A percentile compares a stretch with the other conserved stretches of the same genome.
Conservation (phyloP, 1,140 invertebrate species). For the Callitettix versicolor region DNA sequence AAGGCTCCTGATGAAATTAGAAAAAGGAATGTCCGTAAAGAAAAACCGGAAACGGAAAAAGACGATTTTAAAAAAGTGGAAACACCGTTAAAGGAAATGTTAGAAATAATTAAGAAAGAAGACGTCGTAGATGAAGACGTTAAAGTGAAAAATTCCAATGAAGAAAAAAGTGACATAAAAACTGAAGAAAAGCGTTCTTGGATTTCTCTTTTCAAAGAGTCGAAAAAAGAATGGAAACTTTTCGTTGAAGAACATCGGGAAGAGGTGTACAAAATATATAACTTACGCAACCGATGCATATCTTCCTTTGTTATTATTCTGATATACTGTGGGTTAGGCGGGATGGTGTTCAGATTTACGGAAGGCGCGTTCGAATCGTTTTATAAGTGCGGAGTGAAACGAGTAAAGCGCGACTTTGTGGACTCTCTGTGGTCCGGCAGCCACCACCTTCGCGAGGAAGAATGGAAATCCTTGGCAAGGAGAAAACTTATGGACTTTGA, state of each 20-base stretch:
- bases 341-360: slow-evolving; percentile 61
- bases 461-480: slow-evolving; percentile 76
- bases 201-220: background rate
- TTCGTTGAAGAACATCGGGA: slow-evolving; percentile 45
- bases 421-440: slow-evolving; percentile 68
- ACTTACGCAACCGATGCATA: slow-evolving; percentile 54
- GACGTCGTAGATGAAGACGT: background rate
- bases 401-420: slow-evolving; percentile 75
- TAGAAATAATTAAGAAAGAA: background rate
- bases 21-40: background rate
- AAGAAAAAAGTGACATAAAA: background rate
- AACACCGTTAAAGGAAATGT: no score
- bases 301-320: slow-evolving; percentile 51
- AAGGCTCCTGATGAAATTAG: slow-evolving; percentile 13
- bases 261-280: slow-evolving; percentile 45
- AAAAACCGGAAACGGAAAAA: background rate
- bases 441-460: slow-evolving; percentile 69
- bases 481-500: slow-evolving; percentile 75
- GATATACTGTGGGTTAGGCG: slow-evolving; percentile 65
- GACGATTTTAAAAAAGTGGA: no score
- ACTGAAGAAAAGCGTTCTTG: background rate
- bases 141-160: background rate
- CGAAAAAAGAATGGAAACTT: slow-evolving; percentile 37
- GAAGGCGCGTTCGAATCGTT: slow-evolving; percentile 73
- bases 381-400: slow-evolving; percentile 77